Evolutionary conservation across 35 echinoderm and acorn worm genomes (phyloP).

Genomic region (Chiridota heheva): DNA sequence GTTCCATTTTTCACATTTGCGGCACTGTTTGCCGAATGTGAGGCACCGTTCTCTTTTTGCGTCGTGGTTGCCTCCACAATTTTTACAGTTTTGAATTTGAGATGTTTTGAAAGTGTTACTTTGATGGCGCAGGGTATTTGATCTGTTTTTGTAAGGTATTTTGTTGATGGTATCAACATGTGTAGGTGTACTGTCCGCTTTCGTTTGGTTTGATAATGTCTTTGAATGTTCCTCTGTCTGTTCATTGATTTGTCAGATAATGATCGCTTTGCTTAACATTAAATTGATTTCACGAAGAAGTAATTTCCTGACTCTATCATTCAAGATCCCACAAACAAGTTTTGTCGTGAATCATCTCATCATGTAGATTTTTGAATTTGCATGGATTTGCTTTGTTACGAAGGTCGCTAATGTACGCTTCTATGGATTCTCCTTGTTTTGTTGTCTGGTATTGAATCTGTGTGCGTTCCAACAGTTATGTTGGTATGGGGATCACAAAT

Average conservation of each 20-base stretch:
- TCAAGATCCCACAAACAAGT: slow-evolving; percentile 44
- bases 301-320: slow-evolving; percentile 35
- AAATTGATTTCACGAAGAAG: slow-evolving; percentile 48
- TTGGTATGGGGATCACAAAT: slow-evolving; percentile 33
- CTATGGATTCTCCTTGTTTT: slow-evolving; percentile 45
- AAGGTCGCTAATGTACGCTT: slow-evolving; percentile 46
- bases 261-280: slow-evolving; percentile 33
- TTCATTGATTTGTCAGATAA: slow-evolving; percentile 46
- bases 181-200: not conserved
- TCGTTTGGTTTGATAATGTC: not conserved
- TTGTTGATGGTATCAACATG: not conserved
- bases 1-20: slow-evolving; percentile 22
- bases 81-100: slow-evolving; percentile 7
- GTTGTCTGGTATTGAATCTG: slow-evolving; percentile 45
- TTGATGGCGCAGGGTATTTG: not conserved
- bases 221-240: not conserved
- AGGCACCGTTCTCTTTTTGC: not conserved
- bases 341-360: slow-evolving; percentile 61
- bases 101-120: not conserved
- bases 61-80: not conserved
- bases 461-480: slow-evolving; percentile 29
- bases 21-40: slow-evolving; percentile 49
- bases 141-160: not conserved
- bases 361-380: slow-evolving; percentile 51
- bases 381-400: slow-evolving; percentile 44